Percentiles rank a stretch among this genome's conserved stretches.
phyloP scores from a whole-genome alignment of 2,888 invertebrate species.

The Nephrotoma guestfalica region DNA sequence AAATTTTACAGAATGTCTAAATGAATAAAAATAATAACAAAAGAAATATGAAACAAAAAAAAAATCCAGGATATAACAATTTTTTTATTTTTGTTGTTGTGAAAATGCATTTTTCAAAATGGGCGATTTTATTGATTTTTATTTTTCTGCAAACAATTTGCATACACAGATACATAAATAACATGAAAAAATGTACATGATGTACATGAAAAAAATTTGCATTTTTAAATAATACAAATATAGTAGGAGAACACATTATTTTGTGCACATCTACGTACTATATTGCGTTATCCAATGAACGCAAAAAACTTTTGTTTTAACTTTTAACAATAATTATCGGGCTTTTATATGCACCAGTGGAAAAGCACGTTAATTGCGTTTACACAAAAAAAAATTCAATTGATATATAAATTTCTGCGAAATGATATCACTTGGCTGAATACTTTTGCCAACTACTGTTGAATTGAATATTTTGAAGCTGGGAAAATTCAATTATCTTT shows the following conservation, averaged over 20 bases:
- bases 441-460: too few species aligned
- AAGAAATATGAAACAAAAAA: not conserved
- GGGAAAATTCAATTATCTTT: too few species aligned
- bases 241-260: not conserved
- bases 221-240: not conserved
- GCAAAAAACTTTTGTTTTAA: not conserved
- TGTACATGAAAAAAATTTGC: not conserved
- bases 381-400: too few species aligned
- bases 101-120: not conserved
- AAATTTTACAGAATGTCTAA: not conserved
- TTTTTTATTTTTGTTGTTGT: not conserved
- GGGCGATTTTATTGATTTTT: not conserved
- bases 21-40: not conserved
- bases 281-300: not conserved
- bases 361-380: not conserved
- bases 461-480: too few species aligned
- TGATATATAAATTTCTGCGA: too few species aligned
- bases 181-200: too few species aligned
- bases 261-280: not conserved
- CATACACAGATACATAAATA: not conserved
- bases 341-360: not conserved
- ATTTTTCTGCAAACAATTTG: not conserved
- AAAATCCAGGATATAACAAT: not conserved
- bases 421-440: too few species aligned
- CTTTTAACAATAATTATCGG: not conserved